Base-by-base conservation (phyloP, 1,140 invertebrate species). In the Zaprionus ornatus region DNA sequence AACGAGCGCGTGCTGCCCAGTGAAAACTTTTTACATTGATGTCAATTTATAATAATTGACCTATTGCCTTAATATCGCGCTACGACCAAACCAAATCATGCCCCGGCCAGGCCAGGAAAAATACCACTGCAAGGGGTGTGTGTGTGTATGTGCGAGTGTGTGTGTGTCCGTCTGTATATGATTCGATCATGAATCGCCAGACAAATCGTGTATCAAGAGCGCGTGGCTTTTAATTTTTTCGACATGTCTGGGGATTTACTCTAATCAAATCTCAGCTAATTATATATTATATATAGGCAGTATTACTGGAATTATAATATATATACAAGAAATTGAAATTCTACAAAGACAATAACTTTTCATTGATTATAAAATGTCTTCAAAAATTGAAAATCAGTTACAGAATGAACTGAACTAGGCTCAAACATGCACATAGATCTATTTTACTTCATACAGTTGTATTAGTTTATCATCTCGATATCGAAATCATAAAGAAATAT, bases 31-130 rank as follows among this genome's bases (percentile, higher is more conserved):
- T 90, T 86, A 91, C 82, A 91, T 91, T 90, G 87, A 90, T 91
- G 85, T 85, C 85, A 91, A 91, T 91, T 91, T 91, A 91, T 83
- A 84, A 90, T 76, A 91, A 91, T 91, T 91, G 90, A 91, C 90
- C 90, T 91, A 91, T 91, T 91, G 90, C 85, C 90, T 90, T 90
- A 91, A 87, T 91, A 90, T 90, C 86, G 82, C 76, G 81, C 85
- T 91, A 77, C 71, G 82, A 86, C 82, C 90, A 80, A 82, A 82
- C 76, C 87, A 88, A 84, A 69, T 77, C 78, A 74, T 65, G 48
- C 71, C 57, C 61, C 50, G 59, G 56, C 71, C 71, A 72, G 57
- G 25, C 40, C 75, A 80, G 82, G 76, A 82, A 88, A 86, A 82
- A 70, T 75, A 72, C 70, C 37, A 54, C 35, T 82, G 65, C 73